A percentile compares a stretch with the other conserved stretches of the same genome.
These are phyloP conservation scores for Gryon sp. DNA, from an alignment of 1,140 invertebrate genomes.

Conservation along the genomic window DNA sequence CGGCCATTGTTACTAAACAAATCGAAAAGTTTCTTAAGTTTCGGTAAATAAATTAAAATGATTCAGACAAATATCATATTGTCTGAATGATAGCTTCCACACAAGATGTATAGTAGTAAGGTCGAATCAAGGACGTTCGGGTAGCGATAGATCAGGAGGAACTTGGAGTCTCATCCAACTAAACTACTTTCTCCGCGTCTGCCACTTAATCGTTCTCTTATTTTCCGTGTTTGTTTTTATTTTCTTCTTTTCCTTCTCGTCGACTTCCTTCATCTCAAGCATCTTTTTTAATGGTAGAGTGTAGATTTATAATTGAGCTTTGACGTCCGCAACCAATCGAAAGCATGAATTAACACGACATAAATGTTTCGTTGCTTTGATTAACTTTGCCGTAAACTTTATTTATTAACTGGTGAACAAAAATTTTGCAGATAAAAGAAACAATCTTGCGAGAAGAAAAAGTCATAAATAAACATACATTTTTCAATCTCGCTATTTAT, in stretches of 20 bases:
- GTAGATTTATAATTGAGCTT: constrained; percentile 31
- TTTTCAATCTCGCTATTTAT: not conserved
- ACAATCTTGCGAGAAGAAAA: not conserved
- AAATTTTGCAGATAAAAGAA: not conserved
- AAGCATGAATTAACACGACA: constrained; percentile 9
- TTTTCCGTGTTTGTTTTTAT: constrained; percentile 60
- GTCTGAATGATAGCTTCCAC: constrained; percentile 26
- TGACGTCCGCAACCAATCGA: constrained; percentile 16
- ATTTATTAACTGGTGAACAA: not conserved
- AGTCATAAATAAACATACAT: not conserved
- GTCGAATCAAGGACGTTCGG: constrained; percentile 63
- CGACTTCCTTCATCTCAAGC: constrained; percentile 9
- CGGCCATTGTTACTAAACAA: too few relatives aligned
- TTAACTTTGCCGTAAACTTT: not conserved
- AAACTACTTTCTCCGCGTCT: constrained; percentile 66
- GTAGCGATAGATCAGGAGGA: constrained; percentile 58
- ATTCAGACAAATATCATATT: too few relatives aligned
- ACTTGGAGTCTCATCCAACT: constrained; percentile 62
- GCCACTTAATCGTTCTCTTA: constrained; percentile 63
- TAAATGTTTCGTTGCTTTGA: constrained; percentile 1
- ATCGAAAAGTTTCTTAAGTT: too few relatives aligned
- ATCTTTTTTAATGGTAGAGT: constrained; percentile 12
- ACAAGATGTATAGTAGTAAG: constrained; percentile 42
- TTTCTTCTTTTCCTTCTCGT: constrained; percentile 53
- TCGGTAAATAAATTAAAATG: too few relatives aligned